Evolutionary conservation across 2,888 invertebrate genomes (phyloP), one percentile per base, ranked within the genome.

Genomic region (Megastigmus dorsalis): DNA sequence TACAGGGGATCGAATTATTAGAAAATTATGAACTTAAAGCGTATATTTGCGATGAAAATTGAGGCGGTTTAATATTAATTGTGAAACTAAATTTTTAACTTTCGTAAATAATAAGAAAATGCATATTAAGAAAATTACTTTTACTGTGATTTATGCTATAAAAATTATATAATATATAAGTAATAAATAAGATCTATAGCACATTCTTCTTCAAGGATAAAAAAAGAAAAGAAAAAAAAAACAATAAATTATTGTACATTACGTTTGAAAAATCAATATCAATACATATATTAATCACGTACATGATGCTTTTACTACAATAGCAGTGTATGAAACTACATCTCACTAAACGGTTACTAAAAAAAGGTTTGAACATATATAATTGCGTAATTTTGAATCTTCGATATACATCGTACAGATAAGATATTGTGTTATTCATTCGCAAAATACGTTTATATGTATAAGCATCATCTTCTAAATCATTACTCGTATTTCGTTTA

Each of bases 1-100:
- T n/a, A n/a, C n/a, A n/a, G n/a, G n/a, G n/a, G n/a, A n/a, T n/a
- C n/a, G n/a, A n/a, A n/a, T n/a, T n/a, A n/a, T n/a, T n/a, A n/a
- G n/a, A n/a, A n/a, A n/a, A n/a, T n/a, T 60, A 74, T 66, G 62
- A 67, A 62, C 30, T 60, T 62, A 50, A 59, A 65, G 54, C 68
- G 20, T 50, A 38, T 18, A 50, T 41, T 41, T 41, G 54, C 59
- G 62, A 60, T 33, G 1, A 48, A 18, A 45, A 38, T 18, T 18
- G 15, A 43, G 50, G 5, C 48, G 23, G 30, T 52, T 48, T 41
- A 48, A 59, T 26, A 38, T 28, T 38, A 67, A 33, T 55, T 4
- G 15, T 20, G 2, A 45, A 23, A 18, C 18, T 26, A 60, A 52
- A 50, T 36, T 70, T 63, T 41, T 36, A 63, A 18, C 26, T 45